Conservation (phyloP, 2,888 invertebrate genomes). For the Rotaria socialis region DNA sequence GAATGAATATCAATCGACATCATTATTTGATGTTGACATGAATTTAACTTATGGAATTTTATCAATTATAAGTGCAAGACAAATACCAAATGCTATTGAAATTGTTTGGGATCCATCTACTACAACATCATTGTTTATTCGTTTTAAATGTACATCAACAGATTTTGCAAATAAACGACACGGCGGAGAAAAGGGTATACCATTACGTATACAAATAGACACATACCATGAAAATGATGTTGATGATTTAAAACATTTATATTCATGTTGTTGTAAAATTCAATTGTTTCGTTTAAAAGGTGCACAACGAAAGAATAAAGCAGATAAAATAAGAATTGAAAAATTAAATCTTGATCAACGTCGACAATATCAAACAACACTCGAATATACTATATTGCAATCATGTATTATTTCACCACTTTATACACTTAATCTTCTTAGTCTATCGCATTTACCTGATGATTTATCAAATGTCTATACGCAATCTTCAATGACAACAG, state of each 20-base stretch:
- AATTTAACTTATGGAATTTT: constrained; percentile 44
- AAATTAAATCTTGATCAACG: constrained; percentile 59
- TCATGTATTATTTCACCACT: not conserved
- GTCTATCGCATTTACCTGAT: not conserved
- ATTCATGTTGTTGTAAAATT: constrained; percentile 41
- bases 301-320: constrained; percentile 91
- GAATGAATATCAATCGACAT: constrained; percentile 40
- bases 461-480: constrained; percentile 25
- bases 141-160: constrained; percentile 82
- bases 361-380: constrained; percentile 40
- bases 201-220: constrained; percentile 89
- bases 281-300: constrained; percentile 77
- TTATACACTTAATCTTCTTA: constrained; percentile 4
- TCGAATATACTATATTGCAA: constrained; percentile 9
- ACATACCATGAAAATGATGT: constrained; percentile 68
- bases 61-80: constrained; percentile 3
- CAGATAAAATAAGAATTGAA: constrained; percentile 87
- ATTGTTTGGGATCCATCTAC: constrained; percentile 41
- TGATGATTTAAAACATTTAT: constrained; percentile 49
- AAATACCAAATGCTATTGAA: constrained; percentile 40
- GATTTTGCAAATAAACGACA: constrained; percentile 96
- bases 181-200: constrained; percentile 94
- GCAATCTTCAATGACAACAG: not conserved
- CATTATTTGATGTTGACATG: constrained; percentile 44
- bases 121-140: constrained; percentile 41